phyloP scores from a whole-genome alignment of 2,797 vertebrate genomes.

The Phoebastria nigripes region DNA sequence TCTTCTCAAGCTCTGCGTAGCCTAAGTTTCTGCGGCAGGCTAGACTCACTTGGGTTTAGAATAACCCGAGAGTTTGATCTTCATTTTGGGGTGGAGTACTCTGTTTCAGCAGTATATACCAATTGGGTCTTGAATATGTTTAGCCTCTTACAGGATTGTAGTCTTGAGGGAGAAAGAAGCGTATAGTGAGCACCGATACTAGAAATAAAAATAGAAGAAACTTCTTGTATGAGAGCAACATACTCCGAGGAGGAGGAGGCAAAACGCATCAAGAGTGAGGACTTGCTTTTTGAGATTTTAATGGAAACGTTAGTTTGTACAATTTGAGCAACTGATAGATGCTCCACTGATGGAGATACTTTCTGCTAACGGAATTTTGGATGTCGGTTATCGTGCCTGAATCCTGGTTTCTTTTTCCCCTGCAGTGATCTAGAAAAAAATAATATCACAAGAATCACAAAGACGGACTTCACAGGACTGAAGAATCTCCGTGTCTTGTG shows the following conservation, averaged over 20 bases:
- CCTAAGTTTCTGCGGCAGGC: neutral
- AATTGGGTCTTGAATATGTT: neutral
- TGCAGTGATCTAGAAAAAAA: slow-evolving; percentile 94
- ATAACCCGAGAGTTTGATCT: neutral
- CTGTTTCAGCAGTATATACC: neutral
- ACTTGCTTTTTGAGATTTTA: neutral
- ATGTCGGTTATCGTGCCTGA: neutral
- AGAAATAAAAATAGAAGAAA: neutral
- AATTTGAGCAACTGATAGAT: neutral
- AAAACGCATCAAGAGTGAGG: neutral
- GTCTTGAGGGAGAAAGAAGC: neutral
- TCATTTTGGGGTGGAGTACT: neutral
- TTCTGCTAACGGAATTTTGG: neutral
- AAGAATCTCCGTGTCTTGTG: slow-evolving; percentile 97
- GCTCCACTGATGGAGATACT: neutral
- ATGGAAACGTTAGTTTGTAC: neutral
- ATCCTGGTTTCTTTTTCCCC: neutral
- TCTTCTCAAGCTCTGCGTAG: neutral
- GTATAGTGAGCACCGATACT: neutral
- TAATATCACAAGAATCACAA: slow-evolving; percentile 95
- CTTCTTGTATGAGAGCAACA: fast-evolving
- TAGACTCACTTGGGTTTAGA: neutral
- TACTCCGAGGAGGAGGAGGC: neutral
- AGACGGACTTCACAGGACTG: slow-evolving; percentile 91
- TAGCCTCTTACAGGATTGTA: neutral